A percentile compares a stretch with the other conserved stretches of the same genome.
phyloP scores from a whole-genome alignment of 2,113 vertebrate species.

The Petroica traversi region DNA sequence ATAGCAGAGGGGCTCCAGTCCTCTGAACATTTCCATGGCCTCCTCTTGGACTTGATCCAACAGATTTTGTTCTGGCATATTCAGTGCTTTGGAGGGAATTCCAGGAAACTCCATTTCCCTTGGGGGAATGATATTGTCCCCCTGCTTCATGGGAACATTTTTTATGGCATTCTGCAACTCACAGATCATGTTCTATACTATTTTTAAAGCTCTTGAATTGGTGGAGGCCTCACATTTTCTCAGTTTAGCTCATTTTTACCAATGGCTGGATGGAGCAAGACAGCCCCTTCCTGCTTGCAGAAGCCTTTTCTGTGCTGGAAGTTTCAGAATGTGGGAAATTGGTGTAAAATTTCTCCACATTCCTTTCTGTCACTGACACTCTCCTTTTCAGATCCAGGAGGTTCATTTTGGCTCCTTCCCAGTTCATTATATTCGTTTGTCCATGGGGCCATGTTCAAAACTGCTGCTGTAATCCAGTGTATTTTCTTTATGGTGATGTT shows the following conservation, averaged over 20 bases:
- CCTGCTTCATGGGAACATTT: neutral
- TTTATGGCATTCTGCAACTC: neutral
- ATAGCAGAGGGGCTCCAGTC: neutral
- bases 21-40: rapidly evolving
- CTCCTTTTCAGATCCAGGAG: neutral
- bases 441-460: neutral
- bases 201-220: neutral
- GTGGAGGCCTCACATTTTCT: neutral
- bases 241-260: neutral
- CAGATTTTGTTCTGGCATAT: neutral
- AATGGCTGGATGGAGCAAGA: neutral
- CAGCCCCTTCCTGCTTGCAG: neutral
- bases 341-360: neutral
- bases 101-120: neutral
- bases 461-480: neutral
- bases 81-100: neutral
- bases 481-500: neutral
- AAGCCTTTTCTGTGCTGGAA: neutral
- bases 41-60: neutral
- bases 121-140: neutral
- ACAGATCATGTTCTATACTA: too few species aligned
- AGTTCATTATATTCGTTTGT: neutral
- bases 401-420: neutral
- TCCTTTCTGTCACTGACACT: neutral
- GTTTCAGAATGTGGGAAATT: neutral